Evolutionary conservation across 2,888 invertebrate genomes (phyloP), one percentile per base, ranked within the genome.

Genomic region (Urechis unicinctus): DNA sequence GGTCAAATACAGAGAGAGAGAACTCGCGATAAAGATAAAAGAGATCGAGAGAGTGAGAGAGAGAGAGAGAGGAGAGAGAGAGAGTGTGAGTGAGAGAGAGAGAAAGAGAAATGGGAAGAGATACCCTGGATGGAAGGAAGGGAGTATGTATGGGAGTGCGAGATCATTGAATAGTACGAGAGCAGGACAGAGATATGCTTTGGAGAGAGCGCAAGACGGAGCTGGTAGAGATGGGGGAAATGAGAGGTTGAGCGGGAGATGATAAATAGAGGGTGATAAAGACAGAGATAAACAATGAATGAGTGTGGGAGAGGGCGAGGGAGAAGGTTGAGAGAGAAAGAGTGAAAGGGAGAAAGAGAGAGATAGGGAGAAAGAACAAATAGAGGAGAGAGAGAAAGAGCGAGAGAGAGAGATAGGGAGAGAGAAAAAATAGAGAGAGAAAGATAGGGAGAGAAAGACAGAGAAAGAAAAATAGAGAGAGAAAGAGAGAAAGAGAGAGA

Each of bases 131-230:
- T 9, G 46, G 46, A 45, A 22, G 24, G 21, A 21, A 21, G 21
- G 46, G 24, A 64, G n/a, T 58, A 70, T 49, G 60, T 71, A 45
- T 66, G 67, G 53, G 67, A 69, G 31, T 59, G 67, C 25, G 56
- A 61, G 28, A 52, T 59, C 42, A 62, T 63, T 26, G 65, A 67
- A 49, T 44, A 64, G n/a, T 52, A 47, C 43, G 53, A 5, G 66
- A 62, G 48, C 57, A 62, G 42, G 67, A 65, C 53, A 66, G 55
- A 43, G 65, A 67, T 43, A 61, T n/a, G n/a, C n/a, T n/a, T n/a
- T n/a, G n/a, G n/a, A n/a, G n/a, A n/a, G n/a, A n/a, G n/a, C n/a
- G n/a, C n/a, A n/a, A n/a, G n/a, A n/a, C n/a, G n/a, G n/a, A n/a
- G n/a, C n/a, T n/a, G n/a, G n/a, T n/a, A n/a, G n/a, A n/a, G n/a